Evolutionary conservation across 2,888 invertebrate genomes (phyloP), one percentile per base, ranked within the genome.

Genomic region (Sceliomorpha sp.): DNA sequence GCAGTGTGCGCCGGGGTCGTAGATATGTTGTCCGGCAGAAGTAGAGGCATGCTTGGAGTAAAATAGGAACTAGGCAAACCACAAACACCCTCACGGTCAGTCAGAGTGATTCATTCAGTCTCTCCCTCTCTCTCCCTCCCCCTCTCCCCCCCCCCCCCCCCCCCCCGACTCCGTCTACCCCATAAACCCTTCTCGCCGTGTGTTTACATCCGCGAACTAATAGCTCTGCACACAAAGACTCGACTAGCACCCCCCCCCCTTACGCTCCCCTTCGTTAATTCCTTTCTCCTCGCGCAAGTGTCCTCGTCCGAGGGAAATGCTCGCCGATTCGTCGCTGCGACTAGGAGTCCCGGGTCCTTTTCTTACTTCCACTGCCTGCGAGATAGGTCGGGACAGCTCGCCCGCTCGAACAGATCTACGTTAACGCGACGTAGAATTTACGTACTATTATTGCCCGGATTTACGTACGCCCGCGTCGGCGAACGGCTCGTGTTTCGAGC

Each of bases 121-220:
- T 48, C 1, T n/a, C n/a, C n/a, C n/a, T n/a, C n/a, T n/a, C n/a
- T n/a, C n/a, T n/a, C n/a, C 56, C 4, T 10, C 45, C 37, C 53
- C 27, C 42, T 47, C 53, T 12, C 55, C 50, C 56, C n/a, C n/a
- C 58, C 42, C 36, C 34, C 37, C 26, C 14, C 45, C 31, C 31
- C 42, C 55, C 40, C 58, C 42, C 37, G n/a, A n/a, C n/a, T n/a
- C n/a, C n/a, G n/a, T 47, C 40, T 29, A 40, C 53, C 60, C 20
- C 20, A 20, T 20, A 5, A 20, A 20, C 20, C 62, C 48, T 47
- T 53, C 55, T 68, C 53, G 34, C 29, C 44, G 73, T 66, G 73
- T 79, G 78, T 79, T 81, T 81, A 81, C 79, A 77, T 81, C 78
- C 78, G 73, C 73, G 53, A 77, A 74, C 77, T 79, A 81, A 81